phyloP scores from a whole-genome alignment of 2,888 invertebrate genomes.

The Plutella xylostella region DNA sequence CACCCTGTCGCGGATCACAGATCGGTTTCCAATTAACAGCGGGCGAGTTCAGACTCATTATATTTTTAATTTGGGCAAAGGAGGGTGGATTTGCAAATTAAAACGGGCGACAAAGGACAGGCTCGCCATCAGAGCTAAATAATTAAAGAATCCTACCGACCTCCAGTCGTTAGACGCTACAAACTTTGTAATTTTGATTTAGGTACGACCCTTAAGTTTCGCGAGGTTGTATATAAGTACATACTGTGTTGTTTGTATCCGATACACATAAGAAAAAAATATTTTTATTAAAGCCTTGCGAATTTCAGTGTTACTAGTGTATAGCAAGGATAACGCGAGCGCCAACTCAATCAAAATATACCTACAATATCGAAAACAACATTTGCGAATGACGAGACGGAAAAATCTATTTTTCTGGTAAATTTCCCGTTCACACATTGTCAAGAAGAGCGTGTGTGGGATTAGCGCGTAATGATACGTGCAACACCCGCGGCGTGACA shows the following conservation, averaged over 20 bases:
- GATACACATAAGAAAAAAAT: not conserved
- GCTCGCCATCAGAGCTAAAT: conserved; percentile 66
- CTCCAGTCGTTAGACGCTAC: conserved; percentile 55
- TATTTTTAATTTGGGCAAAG: conserved; percentile 64
- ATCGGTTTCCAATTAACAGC: conserved; percentile 69
- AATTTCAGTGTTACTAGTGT: too few relatives aligned
- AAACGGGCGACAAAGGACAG: conserved; percentile 64
- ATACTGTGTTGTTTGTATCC: not conserved
- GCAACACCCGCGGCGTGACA: too few relatives aligned
- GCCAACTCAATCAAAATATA: too few relatives aligned
- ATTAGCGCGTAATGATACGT: too few relatives aligned
- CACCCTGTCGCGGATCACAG: conserved; percentile 35
- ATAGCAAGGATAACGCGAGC: too few relatives aligned
- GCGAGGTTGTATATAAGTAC: too few relatives aligned
- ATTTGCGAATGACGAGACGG: too few relatives aligned
- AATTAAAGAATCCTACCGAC: conserved; percentile 67
- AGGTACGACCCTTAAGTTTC: conserved; percentile 8
- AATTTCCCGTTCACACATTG: too few relatives aligned
- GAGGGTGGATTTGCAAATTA: conserved; percentile 61
- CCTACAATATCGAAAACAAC: too few relatives aligned
- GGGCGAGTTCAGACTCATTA: conserved; percentile 63
- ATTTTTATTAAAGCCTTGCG: too few relatives aligned
- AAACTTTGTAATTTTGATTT: conserved; percentile 59
- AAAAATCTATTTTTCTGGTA: too few relatives aligned
- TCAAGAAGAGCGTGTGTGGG: too few relatives aligned